Evolutionary conservation across 2,797 vertebrate species (phyloP), one percentile per base, ranked within the genome.

Genomic region (Eleutherodactylus coqui): DNA sequence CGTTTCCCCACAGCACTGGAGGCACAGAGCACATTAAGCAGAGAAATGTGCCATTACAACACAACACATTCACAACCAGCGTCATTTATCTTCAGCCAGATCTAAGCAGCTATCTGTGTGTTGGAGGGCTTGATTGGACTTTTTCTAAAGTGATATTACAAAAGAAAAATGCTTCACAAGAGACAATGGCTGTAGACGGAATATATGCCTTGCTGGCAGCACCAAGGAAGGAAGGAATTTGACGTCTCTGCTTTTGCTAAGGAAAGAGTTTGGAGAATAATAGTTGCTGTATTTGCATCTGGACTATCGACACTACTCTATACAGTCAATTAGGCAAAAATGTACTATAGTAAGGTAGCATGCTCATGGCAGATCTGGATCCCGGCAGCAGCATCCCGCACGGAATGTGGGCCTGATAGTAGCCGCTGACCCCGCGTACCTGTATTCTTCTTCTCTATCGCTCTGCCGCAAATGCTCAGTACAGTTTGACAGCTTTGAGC

Each of bases 11-110:
- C 62, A 83, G n/a, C 21, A 36, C 0, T 29, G 36, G 83, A 85
- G 80, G 62, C 86, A 41, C 84, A 36, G 13, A 85, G 70, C 36
- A 67, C 38, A 29, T 14, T 49, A 72, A 80, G 75, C 51, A 89
- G 87, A 79, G 70, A 79, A 77, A 51, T 24, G 43, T 49, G 41
- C 24, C 49, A 75, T 21, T 81, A 75, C 86, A 75, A 38, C 64
- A 78, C 2, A 83, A 17, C 24, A 21, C 1, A 0, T 38, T 58
- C 29, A 4, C 0, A 75, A 0, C 5, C 72, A 55, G 29, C 69
- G 64, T 85, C 67, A 43, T 83, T 85, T 85, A 55, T 83, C 0
- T 80, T 27, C 72, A 21, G 69, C 0, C 85, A 70, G 4, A 82
- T 49, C 24, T 32, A 55, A 83, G 41, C 0, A 67, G 36, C 38